Percentiles rank a stretch among this genome's conserved stretches.
phyloP scores from a whole-genome alignment of 2,113 vertebrate genomes.

The Podiceps cristatus region DNA sequence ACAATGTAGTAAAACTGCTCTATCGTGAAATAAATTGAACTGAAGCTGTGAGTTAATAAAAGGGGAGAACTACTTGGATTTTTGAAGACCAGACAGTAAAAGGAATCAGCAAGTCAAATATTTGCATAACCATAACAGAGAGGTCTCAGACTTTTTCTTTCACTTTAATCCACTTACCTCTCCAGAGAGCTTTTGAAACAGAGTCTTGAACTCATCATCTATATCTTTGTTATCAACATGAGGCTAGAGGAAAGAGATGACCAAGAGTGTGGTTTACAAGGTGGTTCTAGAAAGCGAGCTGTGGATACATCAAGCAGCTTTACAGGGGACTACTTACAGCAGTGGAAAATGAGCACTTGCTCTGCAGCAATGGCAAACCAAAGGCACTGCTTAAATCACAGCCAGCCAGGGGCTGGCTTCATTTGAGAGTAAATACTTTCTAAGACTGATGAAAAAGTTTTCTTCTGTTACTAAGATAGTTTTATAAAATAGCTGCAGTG shows the following conservation, averaged over 20 bases:
- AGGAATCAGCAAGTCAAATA: not conserved
- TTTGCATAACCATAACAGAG: not conserved
- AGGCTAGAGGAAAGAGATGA: conserved; percentile 76
- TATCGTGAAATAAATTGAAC: not conserved
- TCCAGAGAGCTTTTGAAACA: conserved; percentile 84
- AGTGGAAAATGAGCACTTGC: not conserved
- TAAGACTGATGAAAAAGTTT: not conserved
- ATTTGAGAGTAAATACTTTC: not conserved
- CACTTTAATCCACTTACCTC: conserved; percentile 71
- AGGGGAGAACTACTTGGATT: not conserved
- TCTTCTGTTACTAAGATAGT: not conserved
- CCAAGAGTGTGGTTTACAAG: not conserved
- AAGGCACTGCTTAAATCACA: not conserved
- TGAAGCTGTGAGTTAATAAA: conserved; percentile 35
- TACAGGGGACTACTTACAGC: not conserved
- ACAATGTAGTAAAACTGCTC: not conserved
- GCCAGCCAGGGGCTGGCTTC: not conserved
- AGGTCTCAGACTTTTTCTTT: not conserved
- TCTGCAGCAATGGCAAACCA: not conserved
- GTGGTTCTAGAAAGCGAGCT: not conserved
- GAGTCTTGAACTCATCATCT: conserved; percentile 76
- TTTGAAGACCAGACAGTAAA: not conserved
- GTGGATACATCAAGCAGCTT: not conserved
- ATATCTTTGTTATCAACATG: conserved; percentile 65
- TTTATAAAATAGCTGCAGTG: not conserved